Percentiles rank a stretch among this genome's conserved stretches.
These are phyloP conservation scores for Parnassius orleans DNA, from an alignment of 2,888 invertebrate species.

Conservation along the genomic window DNA sequence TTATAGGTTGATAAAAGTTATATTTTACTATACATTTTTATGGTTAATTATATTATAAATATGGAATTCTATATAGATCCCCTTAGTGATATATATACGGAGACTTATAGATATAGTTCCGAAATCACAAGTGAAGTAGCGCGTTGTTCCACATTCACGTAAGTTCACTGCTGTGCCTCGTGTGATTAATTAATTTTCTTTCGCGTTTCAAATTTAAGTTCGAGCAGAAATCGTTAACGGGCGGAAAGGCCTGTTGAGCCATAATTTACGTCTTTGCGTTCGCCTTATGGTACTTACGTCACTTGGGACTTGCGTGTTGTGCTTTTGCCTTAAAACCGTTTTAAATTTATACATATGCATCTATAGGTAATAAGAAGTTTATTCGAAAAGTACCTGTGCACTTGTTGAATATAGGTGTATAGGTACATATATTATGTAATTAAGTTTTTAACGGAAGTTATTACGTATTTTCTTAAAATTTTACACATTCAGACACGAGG, in stretches of 20 bases:
- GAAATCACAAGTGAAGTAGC: slow-evolving; percentile 7
- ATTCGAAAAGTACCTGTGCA: slow-evolving; percentile 51
- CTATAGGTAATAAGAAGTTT: slow-evolving; percentile 73
- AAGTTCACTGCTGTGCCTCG: slow-evolving; percentile 45
- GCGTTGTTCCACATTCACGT: slow-evolving; percentile 21
- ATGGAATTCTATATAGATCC: no score
- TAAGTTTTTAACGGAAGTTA: no score
- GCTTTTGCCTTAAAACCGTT: slow-evolving; percentile 62
- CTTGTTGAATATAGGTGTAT: neutral
- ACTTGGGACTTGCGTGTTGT: slow-evolving; percentile 71
- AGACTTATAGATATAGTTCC: neutral
- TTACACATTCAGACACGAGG: no score
- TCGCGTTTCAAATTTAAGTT: slow-evolving; percentile 71
- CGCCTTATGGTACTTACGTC: slow-evolving; percentile 66
- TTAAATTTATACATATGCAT: slow-evolving; percentile 66
- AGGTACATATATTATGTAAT: no score
- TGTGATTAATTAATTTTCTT: slow-evolving; percentile 78
- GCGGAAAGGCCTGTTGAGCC: slow-evolving; percentile 75
- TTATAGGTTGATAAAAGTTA: no score
- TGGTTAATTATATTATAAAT: no score
- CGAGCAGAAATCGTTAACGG: slow-evolving; percentile 69
- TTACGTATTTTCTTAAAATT: no score
- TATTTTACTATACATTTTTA: no score
- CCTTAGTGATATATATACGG: no score
- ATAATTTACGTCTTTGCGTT: slow-evolving; percentile 72